phyloP scores from a whole-genome alignment of 2,113 vertebrate species.

The Emydocephalus ijimae region DNA sequence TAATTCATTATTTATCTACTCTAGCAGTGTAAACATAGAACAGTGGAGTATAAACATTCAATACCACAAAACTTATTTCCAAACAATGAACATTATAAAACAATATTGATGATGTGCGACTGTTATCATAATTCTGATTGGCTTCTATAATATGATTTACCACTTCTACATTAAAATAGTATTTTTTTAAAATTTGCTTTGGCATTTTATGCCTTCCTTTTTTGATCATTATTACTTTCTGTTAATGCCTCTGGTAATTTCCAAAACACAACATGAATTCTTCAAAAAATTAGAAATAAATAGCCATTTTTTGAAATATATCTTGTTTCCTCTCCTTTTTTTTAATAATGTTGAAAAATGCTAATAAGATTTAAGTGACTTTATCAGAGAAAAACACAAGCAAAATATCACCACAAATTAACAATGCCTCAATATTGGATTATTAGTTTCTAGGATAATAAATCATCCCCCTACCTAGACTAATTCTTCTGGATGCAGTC shows the following conservation, averaged over 20 bases:
- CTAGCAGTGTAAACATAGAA: not conserved
- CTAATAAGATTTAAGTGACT: not conserved
- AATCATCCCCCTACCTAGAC: not conserved
- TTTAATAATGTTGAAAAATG: not conserved
- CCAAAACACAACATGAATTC: not conserved
- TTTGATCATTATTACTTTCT: not conserved
- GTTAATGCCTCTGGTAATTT: not conserved
- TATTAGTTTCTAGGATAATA: not conserved
- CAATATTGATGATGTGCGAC: not conserved
- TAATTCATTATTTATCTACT: not conserved
- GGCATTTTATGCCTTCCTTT: not conserved
- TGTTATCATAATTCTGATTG: not conserved
- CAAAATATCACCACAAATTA: not conserved
- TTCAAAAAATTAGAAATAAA: not conserved
- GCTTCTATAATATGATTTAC: not conserved
- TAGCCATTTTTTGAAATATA: not conserved
- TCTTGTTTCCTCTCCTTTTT: not conserved
- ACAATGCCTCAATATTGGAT: not conserved
- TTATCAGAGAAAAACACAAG: not conserved
- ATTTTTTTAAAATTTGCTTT: not conserved
- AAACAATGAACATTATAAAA: not conserved
- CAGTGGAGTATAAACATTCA: not conserved
- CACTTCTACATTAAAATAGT: not conserved
- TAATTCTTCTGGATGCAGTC: not conserved
- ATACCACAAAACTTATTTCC: not conserved